phyloP scores from a whole-genome alignment of 2,797 vertebrate genomes.

The Leptoclinus maculatus region DNA sequence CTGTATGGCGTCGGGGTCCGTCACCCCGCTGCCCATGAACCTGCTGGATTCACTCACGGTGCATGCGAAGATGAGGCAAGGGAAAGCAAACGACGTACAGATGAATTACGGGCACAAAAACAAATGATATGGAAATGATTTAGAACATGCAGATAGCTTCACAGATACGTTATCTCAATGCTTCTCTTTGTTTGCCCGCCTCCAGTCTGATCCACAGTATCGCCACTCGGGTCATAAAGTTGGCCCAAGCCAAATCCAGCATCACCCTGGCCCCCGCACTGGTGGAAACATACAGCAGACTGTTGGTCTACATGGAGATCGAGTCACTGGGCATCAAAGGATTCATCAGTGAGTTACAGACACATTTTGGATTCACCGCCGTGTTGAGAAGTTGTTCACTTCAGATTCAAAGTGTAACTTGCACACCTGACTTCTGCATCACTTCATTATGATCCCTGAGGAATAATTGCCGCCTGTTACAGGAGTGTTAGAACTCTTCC shows the following conservation, averaged over 20 bases:
- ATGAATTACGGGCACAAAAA: background rate
- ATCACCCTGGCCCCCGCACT: slow-evolving; percentile 95
- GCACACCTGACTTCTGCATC: background rate
- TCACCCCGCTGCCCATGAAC: slow-evolving; percentile 97
- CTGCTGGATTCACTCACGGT: slow-evolving; percentile 97
- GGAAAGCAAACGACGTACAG: background rate
- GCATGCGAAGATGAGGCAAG: slow-evolving; percentile 99
- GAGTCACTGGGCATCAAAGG: slow-evolving; percentile 99
- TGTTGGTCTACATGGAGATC: slow-evolving; percentile 99
- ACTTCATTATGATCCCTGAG: background rate
- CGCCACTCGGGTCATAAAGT: slow-evolving; percentile 97
- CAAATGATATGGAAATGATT: background rate
- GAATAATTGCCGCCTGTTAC: background rate
- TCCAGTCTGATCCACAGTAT: slow-evolving; percentile 97
- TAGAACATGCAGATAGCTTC: background rate
- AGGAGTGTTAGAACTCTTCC: background rate
- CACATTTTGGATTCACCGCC: background rate
- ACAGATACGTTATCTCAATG: background rate
- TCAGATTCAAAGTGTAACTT: background rate
- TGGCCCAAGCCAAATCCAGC: slow-evolving; percentile 97
- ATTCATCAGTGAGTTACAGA: slow-evolving; percentile 94
- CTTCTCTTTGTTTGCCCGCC: background rate
- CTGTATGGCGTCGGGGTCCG: slow-evolving; percentile 94
- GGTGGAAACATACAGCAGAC: slow-evolving; percentile 97
- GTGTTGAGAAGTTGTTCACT: background rate